Percentiles rank a stretch among this genome's conserved stretches.
phyloP scores from a whole-genome alignment of 1,140 invertebrate genomes.

The Colletes latitarsis region DNA sequence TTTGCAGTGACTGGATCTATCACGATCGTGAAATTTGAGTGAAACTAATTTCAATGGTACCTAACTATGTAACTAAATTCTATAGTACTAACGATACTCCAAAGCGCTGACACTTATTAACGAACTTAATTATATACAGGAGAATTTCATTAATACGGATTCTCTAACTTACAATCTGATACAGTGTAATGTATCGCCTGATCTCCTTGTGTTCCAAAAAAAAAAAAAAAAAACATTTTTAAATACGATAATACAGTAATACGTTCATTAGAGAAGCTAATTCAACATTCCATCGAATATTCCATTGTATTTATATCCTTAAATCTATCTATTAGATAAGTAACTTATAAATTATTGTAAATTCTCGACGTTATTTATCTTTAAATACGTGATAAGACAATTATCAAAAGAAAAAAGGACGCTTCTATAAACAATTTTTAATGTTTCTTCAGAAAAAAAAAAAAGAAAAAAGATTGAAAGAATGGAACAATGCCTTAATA shows the following conservation, averaged over 20 bases:
- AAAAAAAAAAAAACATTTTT: not conserved
- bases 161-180: conserved; percentile 24
- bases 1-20: conserved; percentile 16
- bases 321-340: conserved; percentile 31
- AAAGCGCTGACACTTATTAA: conserved; percentile 12
- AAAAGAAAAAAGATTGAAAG: conserved; percentile 1
- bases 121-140: conserved; percentile 19
- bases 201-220: conserved; percentile 46
- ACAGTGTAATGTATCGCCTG: conserved; percentile 19
- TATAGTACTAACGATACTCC: conserved; percentile 4
- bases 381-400: not conserved
- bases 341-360: conserved; percentile 40
- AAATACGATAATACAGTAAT: not conserved
- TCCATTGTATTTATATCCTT: conserved; percentile 37
- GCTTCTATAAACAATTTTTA: conserved; percentile 31
- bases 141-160: conserved; percentile 13
- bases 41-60: conserved; percentile 18
- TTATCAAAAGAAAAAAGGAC: conserved; percentile 10
- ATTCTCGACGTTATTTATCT: conserved; percentile 28
- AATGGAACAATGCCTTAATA: conserved; percentile 42
- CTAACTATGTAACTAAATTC: conserved; percentile 3
- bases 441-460: not conserved
- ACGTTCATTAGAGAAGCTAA: not conserved
- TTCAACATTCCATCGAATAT: conserved; percentile 30
- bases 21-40: not conserved